phyloP scores from a whole-genome alignment of 2,113 vertebrate genomes.

The Strix aluco region DNA sequence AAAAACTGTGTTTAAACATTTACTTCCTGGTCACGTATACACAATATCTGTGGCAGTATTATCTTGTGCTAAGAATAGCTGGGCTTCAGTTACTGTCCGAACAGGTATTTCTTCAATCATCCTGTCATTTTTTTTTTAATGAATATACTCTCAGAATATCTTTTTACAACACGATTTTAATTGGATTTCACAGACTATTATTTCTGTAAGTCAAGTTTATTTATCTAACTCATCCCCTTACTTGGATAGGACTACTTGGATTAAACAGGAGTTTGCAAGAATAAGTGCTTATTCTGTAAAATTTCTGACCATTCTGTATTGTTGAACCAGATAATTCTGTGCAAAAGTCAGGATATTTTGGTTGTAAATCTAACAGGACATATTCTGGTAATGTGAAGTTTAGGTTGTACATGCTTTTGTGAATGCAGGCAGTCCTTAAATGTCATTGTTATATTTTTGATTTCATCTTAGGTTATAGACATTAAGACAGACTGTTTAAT shows the following conservation, averaged over 20 bases:
- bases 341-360: not conserved
- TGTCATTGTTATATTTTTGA: not conserved
- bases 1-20: not conserved
- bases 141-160: not conserved
- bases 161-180: not conserved
- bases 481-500: not conserved
- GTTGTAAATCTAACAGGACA: not conserved
- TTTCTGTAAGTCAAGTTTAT: not conserved
- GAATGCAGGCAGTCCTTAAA: not conserved
- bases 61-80: not conserved
- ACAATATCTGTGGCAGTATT: not conserved
- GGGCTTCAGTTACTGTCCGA: not conserved
- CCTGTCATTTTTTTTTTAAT: not conserved
- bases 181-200: not conserved
- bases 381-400: not conserved
- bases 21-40: conserved; percentile 41
- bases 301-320: not conserved
- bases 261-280: not conserved
- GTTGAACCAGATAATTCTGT: not conserved
- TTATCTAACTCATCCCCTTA: not conserved
- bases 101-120: conserved; percentile 52
- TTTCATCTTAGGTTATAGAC: not conserved
- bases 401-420: not conserved
- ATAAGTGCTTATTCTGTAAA: not conserved
- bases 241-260: not conserved